These are phyloP conservation scores for Nephila pilipes DNA, from an alignment of 1,140 invertebrate genomes.

Conservation along the genomic window DNA sequence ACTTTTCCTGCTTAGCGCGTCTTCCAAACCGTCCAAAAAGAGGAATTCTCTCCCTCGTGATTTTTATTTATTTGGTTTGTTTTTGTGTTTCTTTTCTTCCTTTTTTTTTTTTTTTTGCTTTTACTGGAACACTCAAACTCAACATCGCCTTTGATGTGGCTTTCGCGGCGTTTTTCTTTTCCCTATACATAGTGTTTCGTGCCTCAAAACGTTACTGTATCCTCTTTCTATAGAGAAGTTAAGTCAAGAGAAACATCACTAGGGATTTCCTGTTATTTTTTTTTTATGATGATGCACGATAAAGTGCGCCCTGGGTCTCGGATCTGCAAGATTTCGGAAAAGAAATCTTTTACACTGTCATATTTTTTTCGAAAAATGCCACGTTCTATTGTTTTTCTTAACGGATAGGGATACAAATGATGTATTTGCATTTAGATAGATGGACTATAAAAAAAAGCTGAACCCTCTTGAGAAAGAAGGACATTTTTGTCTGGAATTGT, in stretches of 20 bases:
- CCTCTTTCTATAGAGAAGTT: background rate
- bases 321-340: background rate
- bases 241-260: background rate
- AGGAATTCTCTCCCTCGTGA: background rate
- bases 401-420: background rate
- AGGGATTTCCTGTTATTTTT: background rate
- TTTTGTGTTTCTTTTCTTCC: background rate
- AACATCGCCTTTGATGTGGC: constrained; percentile 34
- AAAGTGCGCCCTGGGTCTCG: background rate
- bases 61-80: background rate
- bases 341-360: background rate
- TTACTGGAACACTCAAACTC: background rate
- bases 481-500: background rate
- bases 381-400: background rate
- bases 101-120: background rate
- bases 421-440: background rate
- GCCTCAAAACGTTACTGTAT: background rate
- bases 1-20: constrained; percentile 31
- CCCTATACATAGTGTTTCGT: background rate
- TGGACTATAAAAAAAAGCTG: background rate
- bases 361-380: background rate
- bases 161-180: background rate
- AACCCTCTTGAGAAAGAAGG: background rate
- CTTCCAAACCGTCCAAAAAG: background rate
- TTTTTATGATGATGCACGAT: constrained; percentile 12